Conservation (phyloP, 1,140 invertebrate genomes). For the Nasonia longicornis region DNA sequence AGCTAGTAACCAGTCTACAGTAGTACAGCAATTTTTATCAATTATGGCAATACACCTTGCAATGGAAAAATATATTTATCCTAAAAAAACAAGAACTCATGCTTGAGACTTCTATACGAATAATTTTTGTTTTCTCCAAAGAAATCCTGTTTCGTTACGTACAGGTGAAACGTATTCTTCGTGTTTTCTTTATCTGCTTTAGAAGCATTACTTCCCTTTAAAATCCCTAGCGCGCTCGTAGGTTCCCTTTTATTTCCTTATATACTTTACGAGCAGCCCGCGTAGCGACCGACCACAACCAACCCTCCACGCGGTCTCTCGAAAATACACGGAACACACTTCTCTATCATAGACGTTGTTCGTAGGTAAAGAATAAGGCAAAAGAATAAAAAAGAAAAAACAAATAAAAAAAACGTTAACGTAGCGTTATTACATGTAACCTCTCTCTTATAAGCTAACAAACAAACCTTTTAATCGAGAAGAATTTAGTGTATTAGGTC, state of each 20-base stretch:
- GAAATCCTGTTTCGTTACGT: conserved; percentile 7
- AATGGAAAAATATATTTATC: neutral
- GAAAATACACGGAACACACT: conserved; percentile 52
- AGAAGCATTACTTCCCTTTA: conserved; percentile 26
- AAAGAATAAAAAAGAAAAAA: conserved; percentile 9
- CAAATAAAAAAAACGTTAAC: conserved; percentile 46
- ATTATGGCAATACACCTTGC: neutral
- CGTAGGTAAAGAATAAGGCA: conserved; percentile 52
- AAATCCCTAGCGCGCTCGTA: conserved; percentile 4
- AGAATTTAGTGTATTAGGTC: conserved; percentile 56
- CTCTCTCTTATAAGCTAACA: conserved; percentile 58
- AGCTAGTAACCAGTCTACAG: neutral
- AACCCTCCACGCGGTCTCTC: conserved; percentile 45
- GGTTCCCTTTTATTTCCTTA: conserved; percentile 26
- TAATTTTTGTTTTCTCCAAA: conserved; percentile 1
- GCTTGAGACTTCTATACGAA: neutral
- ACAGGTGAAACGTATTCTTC: conserved; percentile 13
- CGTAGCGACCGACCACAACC: neutral
- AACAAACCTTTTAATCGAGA: conserved; percentile 58
- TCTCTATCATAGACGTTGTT: conserved; percentile 64
- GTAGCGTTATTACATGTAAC: conserved; percentile 65
- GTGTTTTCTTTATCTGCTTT: conserved; percentile 21
- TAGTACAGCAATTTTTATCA: neutral
- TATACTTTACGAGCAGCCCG: conserved; percentile 21
- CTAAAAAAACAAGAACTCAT: neutral